These are phyloP conservation scores for Smittia sp. DNA, from an alignment of 2,888 invertebrate genomes.

Conservation along the genomic window DNA sequence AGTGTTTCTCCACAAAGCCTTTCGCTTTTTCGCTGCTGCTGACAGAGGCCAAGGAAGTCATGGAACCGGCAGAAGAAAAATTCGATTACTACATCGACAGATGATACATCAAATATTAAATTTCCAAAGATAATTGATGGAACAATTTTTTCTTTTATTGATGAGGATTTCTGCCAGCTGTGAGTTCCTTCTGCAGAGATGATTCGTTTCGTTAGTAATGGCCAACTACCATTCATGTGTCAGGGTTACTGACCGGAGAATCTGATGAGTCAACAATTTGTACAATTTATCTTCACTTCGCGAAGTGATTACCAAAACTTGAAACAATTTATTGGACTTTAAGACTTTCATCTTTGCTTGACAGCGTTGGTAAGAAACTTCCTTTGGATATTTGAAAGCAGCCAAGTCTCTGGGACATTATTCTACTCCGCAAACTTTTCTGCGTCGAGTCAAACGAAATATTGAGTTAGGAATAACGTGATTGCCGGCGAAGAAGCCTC, in stretches of 20 bases:
- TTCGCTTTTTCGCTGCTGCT: background rate
- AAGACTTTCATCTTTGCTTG: too few relatives aligned
- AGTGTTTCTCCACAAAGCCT: too few relatives aligned
- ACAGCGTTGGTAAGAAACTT: too few relatives aligned
- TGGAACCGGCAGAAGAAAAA: background rate
- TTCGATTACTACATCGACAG: background rate
- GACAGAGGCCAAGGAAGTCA: background rate
- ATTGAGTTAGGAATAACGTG: background rate
- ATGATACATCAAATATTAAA: conserved; percentile 1
- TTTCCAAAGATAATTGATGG: background rate
- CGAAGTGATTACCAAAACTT: too few relatives aligned
- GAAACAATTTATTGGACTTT: too few relatives aligned
- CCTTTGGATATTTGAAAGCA: too few relatives aligned
- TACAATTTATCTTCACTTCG: too few relatives aligned
- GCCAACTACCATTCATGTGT: too few relatives aligned
- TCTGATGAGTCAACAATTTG: too few relatives aligned
- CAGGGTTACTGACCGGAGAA: too few relatives aligned
- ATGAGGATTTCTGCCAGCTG: background rate
- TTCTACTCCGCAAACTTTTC: too few relatives aligned
- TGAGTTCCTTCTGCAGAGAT: background rate
- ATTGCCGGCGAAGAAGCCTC: background rate
- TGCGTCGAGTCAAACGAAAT: background rate
- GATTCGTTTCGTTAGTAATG: background rate
- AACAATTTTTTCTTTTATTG: background rate
- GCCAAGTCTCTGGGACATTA: too few relatives aligned